These are phyloP conservation scores for Mactra quadrangularis DNA, from an alignment of 1,140 invertebrate genomes.

Conservation along the genomic window DNA sequence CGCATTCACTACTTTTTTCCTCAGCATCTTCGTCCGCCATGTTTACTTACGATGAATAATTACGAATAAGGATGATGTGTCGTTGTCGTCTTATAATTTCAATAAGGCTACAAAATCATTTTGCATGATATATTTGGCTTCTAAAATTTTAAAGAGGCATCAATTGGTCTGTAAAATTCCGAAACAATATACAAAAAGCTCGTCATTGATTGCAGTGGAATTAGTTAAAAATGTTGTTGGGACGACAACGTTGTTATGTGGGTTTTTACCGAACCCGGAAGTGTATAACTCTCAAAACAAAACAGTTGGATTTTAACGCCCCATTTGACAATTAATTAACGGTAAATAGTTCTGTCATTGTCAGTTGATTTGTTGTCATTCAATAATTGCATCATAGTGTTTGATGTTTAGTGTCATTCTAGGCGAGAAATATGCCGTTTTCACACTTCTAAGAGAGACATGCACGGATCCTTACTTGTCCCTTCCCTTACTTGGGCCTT, in stretches of 20 bases:
- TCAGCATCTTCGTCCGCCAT: conserved; percentile 62
- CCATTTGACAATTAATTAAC: not conserved
- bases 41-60: conserved; percentile 42
- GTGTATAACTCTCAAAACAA: conserved; percentile 15
- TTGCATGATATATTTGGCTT: no score
- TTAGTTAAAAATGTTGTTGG: no score
- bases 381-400: not conserved
- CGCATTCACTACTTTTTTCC: conserved; percentile 8
- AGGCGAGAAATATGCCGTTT: not conserved
- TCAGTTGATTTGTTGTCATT: not conserved
- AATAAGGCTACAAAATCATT: no score
- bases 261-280: conserved; percentile 25
- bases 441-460: not conserved
- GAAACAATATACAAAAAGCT: no score
- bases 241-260: no score
- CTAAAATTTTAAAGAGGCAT: no score
- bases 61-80: no score
- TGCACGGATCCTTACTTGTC: no score
- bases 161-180: no score
- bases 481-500: not conserved
- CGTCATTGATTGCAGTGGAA: no score
- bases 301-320: conserved; percentile 19
- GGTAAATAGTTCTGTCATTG: not conserved
- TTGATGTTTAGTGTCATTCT: not conserved
- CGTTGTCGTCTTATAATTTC: no score